Conservation (phyloP, 64 coral and sea anemone genomes). For the Porites australiensis region DNA sequence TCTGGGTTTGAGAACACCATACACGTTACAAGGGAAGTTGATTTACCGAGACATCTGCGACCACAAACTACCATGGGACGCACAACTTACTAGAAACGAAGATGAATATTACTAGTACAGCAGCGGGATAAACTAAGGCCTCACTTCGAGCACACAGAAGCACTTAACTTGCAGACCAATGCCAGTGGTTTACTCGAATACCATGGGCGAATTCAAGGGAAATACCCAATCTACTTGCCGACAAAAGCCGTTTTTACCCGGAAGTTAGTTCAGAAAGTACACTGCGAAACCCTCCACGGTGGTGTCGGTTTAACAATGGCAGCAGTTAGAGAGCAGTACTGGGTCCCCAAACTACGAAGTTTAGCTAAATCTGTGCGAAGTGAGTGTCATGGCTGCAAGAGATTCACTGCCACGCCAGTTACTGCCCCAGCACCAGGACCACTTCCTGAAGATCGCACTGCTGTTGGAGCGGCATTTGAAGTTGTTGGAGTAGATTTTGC, state of each 20-base stretch:
- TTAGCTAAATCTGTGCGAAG: conserved; percentile 22
- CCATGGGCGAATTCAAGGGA: conserved; percentile 36
- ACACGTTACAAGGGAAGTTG: too few relatives aligned
- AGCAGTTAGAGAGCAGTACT: conserved; percentile 43
- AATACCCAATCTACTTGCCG: conserved; percentile 51
- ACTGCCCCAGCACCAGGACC: conserved; percentile 12
- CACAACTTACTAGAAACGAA: background rate
- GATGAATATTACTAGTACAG: background rate
- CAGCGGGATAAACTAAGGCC: background rate
- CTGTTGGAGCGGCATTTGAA: background rate
- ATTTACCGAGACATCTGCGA: too few relatives aligned
- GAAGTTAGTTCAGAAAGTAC: conserved; percentile 22
- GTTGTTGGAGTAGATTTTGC: conserved; percentile 40
- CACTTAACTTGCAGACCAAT: conserved; percentile 15
- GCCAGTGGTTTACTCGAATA: too few relatives aligned
- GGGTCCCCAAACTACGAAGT: conserved; percentile 44
- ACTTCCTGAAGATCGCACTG: conserved; percentile 37
- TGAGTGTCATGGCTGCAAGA: conserved; percentile 27
- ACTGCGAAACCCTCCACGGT: conserved; percentile 36
- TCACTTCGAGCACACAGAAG: background rate
- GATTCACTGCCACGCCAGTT: conserved; percentile 7
- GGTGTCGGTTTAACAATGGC: conserved; percentile 56
- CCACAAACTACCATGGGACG: background rate
- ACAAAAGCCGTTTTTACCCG: conserved; percentile 8
- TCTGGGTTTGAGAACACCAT: too few relatives aligned